Evolutionary conservation across 23 tunicate genomes (phyloP), one percentile per base, ranked within the genome.

Genomic region (Aplidium turbinatum): DNA sequence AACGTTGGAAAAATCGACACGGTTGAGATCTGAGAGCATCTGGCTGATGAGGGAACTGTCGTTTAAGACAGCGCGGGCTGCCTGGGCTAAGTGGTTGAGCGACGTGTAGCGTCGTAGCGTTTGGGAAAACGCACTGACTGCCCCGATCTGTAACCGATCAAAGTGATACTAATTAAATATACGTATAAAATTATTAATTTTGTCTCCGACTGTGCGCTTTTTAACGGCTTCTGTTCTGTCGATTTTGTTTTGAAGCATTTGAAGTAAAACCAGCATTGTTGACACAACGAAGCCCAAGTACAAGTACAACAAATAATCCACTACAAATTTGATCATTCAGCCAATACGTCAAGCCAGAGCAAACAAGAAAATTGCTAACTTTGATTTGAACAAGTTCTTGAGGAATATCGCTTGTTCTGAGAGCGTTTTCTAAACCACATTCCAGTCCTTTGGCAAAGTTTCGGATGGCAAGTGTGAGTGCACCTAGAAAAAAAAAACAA

Each of bases 81-180:
- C 99, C 53, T 90, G 96, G 9, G 96, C 96, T 23, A 95, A 90
- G 65, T 95, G 99, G 72, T 88, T 95, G 57, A 95, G 86, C 19
- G 99, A 95, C 7, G 99, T 95, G 82, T 88, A 90, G 30, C 99
- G 75, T 23, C 99, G 86, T 16, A 95, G 82, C 13, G 87, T 85
- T 81, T 90, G 95, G 21, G 99, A 95, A 67, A 95, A 95, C 3
- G 91, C 92, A 0, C 96, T 83, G 31, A 95, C 99, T 29, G 99
- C 99, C 0, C 87, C 63, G 29, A 84, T 62, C 93, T 95, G 74
- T 4, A 57, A n/a, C n/a, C n/a, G n/a, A n/a, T n/a, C n/a, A n/a
- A n/a, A n/a, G n/a, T n/a, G n/a, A n/a, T n/a, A n/a, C n/a, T n/a
- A n/a, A n/a, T n/a, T n/a, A n/a, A n/a, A n/a, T n/a, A n/a, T n/a